Base-by-base conservation (phyloP, 2,113 vertebrate genomes). In the Rhynchopsitta pachyrhyncha region DNA sequence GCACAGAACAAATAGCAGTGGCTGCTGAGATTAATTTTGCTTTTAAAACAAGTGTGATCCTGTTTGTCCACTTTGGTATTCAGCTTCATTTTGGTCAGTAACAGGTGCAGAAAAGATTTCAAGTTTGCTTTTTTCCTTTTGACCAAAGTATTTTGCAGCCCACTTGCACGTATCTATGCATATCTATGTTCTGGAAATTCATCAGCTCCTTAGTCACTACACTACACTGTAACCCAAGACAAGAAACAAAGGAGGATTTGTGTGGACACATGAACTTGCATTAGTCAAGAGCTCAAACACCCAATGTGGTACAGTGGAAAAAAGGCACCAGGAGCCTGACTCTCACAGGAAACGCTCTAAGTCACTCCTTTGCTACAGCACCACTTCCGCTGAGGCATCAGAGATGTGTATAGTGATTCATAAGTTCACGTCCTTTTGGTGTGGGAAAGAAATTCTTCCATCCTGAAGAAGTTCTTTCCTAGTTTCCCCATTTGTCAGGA, bases 141-240 rank as follows among this genome's bases (percentile, higher is more conserved):
- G 69, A 55, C 42, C 4, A 9, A 47, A 73, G 42, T 42, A 41
- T 37, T 89, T 66, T 84, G 84, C 90, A 82, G 47, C 22, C 49
- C 22, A 19, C 20, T 70, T 35, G 20, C 22, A 25, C 0, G 1
- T 64, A 44, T 52, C 8, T n/a, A 23, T 60, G 19, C 3, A 0
- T 6, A 12, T 3, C 17, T 7, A 1, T 1, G 2, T 28, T 55
- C 63, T 33, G 59, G 63, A 27, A 46, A 86, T 28, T 28, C 4
- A 2, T 70, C 31, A 12, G 59, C 50, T 89, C 44, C 60, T 55
- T 39, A 55, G 33, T 15, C 16, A 11, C 35, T 41, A 1, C 13
- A 7, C 29, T 47, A 6, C 44, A 47, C 17, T 24, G 13, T 4
- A 23, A 64, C n/a, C 35, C 20, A 6, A 31, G 50, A 17, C 6